These are phyloP conservation scores for Tetrao urogallus DNA, from an alignment of 2,113 vertebrate genomes.

Conservation along the genomic window DNA sequence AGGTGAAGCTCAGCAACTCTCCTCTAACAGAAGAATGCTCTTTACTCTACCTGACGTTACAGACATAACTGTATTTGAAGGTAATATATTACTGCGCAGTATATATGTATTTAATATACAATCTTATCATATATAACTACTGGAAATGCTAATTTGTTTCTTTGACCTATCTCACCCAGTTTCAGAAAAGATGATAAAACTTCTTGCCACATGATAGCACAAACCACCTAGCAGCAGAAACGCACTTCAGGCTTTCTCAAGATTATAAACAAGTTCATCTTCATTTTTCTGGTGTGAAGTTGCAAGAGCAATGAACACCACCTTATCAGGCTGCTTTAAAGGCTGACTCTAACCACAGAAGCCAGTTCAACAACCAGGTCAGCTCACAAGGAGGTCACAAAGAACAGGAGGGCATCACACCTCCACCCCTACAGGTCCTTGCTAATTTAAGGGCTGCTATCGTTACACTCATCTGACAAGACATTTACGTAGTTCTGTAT, in stretches of 20 bases:
- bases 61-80: background rate
- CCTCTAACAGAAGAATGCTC: rapidly evolving
- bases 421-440: background rate
- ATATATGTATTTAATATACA: background rate
- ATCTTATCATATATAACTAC: background rate
- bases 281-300: background rate
- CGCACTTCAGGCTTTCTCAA: background rate
- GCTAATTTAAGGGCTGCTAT: background rate
- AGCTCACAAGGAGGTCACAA: background rate
- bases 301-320: background rate
- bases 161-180: background rate
- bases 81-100: background rate
- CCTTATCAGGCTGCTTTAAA: background rate
- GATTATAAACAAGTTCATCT: background rate
- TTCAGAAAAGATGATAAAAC: background rate
- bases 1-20: background rate
- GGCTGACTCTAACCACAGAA: background rate
- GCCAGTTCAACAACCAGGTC: background rate
- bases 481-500: background rate
- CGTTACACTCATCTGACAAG: background rate
- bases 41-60: background rate
- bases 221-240: background rate
- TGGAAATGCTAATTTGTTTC: background rate
- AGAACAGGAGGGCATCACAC: background rate
- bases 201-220: rapidly evolving